Evolutionary conservation across 2,797 vertebrate species (phyloP).

Genomic region (Choloepus didactylus): DNA sequence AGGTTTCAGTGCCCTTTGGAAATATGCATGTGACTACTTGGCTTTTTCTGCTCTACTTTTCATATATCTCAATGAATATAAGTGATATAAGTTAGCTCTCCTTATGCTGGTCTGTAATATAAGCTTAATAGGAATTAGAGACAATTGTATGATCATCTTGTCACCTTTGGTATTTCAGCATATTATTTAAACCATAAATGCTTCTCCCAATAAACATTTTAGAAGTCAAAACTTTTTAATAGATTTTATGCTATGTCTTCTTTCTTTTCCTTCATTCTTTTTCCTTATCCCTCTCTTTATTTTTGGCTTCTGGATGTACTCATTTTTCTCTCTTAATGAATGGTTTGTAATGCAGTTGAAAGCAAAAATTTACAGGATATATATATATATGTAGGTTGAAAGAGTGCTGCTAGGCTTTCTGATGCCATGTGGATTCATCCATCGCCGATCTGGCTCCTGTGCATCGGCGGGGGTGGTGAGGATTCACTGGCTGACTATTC

Average conservation of each 20-base stretch:
- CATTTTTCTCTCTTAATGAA: conserved; percentile 35
- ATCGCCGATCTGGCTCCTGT: neutral
- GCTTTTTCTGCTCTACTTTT: neutral
- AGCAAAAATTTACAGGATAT: neutral
- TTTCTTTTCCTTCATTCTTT: conserved; percentile 5
- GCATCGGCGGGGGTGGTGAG: too few relatives aligned
- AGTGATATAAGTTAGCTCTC: neutral
- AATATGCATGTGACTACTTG: neutral
- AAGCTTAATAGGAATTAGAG: neutral
- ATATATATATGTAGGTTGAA: neutral
- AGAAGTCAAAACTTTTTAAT: neutral
- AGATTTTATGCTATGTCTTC: neutral
- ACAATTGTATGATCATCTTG: neutral
- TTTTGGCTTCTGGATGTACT: neutral
- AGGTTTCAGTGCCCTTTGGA: neutral
- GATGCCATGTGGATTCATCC: neutral
- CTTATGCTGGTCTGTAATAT: neutral
- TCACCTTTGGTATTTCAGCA: neutral
- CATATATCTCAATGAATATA: neutral
- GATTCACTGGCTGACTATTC: neutral
- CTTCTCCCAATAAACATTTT: neutral
- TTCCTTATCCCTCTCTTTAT: neutral
- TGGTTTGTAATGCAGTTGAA: neutral
- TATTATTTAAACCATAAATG: neutral
- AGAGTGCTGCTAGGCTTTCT: neutral